Evolutionary conservation across 2,888 invertebrate genomes (phyloP).

Genomic region (Tanypteryx hageni): DNA sequence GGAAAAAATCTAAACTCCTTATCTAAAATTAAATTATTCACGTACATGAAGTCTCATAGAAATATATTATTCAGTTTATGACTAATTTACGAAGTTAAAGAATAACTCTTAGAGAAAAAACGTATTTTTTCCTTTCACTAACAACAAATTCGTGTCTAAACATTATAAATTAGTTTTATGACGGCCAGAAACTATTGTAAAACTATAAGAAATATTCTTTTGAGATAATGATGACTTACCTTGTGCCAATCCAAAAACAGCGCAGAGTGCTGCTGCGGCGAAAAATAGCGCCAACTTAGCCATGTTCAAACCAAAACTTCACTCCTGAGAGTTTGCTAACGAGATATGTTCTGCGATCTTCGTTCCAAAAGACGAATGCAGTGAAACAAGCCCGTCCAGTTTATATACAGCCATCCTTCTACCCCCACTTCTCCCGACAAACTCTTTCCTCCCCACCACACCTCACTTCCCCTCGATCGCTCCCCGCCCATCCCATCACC

Average conservation of each 20-base stretch:
- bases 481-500: not conserved
- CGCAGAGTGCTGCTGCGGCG: not conserved
- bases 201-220: not conserved
- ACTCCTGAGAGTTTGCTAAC: not conserved
- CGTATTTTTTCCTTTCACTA: not conserved
- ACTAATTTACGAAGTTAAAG: not conserved
- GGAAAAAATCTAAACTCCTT: not conserved
- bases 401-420: not conserved
- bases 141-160: no score
- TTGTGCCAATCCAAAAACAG: slow-evolving; percentile 24
- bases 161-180: not conserved
- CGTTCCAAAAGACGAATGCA: slow-evolving; percentile 33
- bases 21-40: not conserved
- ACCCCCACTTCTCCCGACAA: not conserved
- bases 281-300: slow-evolving; percentile 32
- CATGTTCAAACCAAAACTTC: slow-evolving; percentile 28
- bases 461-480: not conserved
- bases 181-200: not conserved
- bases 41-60: not conserved
- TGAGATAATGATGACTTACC: slow-evolving; percentile 9
- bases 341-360: slow-evolving; percentile 16
- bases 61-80: not conserved
- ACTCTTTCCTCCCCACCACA: not conserved
- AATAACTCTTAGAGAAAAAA: not conserved
- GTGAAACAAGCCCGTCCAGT: not conserved